Evolutionary conservation across 1,140 invertebrate species (phyloP).

Genomic region (Drosophila navojoa): DNA sequence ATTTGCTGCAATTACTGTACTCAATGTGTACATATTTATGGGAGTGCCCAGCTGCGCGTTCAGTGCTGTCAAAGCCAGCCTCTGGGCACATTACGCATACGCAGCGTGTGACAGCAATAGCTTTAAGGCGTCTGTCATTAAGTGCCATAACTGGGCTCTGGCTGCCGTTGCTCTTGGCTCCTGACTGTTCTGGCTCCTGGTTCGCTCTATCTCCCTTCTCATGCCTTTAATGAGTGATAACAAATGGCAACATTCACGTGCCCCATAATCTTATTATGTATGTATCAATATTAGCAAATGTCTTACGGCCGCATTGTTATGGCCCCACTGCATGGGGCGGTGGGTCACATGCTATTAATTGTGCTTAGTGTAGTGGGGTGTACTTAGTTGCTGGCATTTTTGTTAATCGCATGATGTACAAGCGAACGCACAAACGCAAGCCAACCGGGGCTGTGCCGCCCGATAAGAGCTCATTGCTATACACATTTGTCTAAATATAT

Average conservation of each 20-base stretch:
- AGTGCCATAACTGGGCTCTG: too few species aligned
- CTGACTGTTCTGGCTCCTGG: conserved; percentile 14
- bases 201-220: conserved; percentile 16
- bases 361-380: conserved; percentile 69
- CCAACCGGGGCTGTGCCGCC: conserved; percentile 7
- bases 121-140: too few species aligned
- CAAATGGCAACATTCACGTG: conserved; percentile 64
- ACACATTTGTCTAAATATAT: neutral
- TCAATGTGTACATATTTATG: conserved; percentile 16
- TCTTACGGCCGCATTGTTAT: conserved; percentile 60
- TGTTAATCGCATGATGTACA: conserved; percentile 73
- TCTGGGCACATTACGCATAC: conserved; percentile 47
- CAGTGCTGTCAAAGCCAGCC: conserved; percentile 28
- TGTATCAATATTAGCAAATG: conserved; percentile 59
- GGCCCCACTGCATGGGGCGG: neutral
- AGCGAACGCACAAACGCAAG: conserved; percentile 18
- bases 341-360: conserved; percentile 63
- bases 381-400: conserved; percentile 75
- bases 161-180: too few species aligned
- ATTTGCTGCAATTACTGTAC: conserved; percentile 34
- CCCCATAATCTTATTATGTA: conserved; percentile 75
- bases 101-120: conserved; percentile 32
- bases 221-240: conserved; percentile 65
- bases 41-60: conserved; percentile 17
- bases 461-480: conserved; percentile 37